Evolutionary conservation across 2,113 vertebrate species (phyloP), one percentile per base, ranked within the genome.

Genomic region (Carassius gibelio): DNA sequence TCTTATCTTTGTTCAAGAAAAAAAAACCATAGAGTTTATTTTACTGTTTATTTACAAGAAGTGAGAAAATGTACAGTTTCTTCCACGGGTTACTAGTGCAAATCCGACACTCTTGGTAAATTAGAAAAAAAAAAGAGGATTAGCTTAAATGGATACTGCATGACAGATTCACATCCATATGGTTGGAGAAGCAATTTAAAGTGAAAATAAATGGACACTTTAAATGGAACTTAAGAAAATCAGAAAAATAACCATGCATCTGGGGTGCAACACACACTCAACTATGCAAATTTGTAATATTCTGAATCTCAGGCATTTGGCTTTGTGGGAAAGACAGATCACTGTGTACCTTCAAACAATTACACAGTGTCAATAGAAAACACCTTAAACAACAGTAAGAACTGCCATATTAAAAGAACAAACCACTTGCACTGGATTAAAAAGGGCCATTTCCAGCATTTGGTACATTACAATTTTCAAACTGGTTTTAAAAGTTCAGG

Each of bases 81-180:
- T 98, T 98, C 98, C 97, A 97, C 96, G 96, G 96, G 96, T 96
- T 97, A 97, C 96, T 96, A 97, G 95, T 97, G 95, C 96, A 96
- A 96, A 95, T 95, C 95, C 93, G 80, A 92, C 94, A 94, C 92
- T 94, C 92, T 90, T 87, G 92, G 94, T 93, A 91, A 91, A 94
- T 92, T 90, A 91, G 88, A 89, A 92, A 94, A 17, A 17, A 55
- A 94, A 55, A 55, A 55, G 6, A 55, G 92, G 89, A 91, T 93
- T 21, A 66, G 91, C 93, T 91, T 84, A 84, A 81, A 80, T 87
- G 52, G 81, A 85, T 77, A 87, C 78, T 84, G 84, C 86, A 85
- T 85, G 64, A 83, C 90, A 91, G 82, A 15, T 83, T 88, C 78
- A 82, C 89, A 85, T 84, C 89, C 19, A 84, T 84, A 30, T 87